These are phyloP conservation scores for Pontoporia blainvillei DNA, from an alignment of 2,113 vertebrate genomes.

Conservation along the genomic window DNA sequence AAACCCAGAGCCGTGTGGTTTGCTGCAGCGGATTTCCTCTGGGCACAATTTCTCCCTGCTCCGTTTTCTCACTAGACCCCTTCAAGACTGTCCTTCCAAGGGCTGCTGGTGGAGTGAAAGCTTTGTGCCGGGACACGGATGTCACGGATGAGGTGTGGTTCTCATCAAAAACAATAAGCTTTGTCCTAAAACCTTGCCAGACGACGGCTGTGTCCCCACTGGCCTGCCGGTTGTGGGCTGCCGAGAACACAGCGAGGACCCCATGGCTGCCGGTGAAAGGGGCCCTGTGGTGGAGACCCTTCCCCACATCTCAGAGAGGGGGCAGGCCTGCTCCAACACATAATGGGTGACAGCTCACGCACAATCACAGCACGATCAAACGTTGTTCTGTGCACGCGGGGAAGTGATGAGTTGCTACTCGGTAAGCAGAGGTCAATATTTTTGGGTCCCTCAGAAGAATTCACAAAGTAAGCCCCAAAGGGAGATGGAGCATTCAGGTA, in stretches of 20 bases:
- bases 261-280: too few relatives aligned
- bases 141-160: not conserved
- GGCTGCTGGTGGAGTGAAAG: not conserved
- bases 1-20: not conserved
- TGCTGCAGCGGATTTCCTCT: not conserved
- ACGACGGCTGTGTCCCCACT: not conserved
- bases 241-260: not conserved
- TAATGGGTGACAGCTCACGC: accelerated
- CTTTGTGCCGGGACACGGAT: not conserved
- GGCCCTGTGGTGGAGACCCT: not conserved
- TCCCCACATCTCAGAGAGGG: accelerated
- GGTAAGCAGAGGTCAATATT: not conserved
- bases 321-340: not conserved
- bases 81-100: not conserved
- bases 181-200: not conserved
- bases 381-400: not conserved
- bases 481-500: not conserved
- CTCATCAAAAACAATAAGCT: not conserved
- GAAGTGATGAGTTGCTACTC: not conserved
- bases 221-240: not conserved
- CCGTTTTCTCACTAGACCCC: not conserved
- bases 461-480: not conserved
- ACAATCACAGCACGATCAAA: not conserved
- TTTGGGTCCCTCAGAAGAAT: not conserved
- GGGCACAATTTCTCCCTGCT: not conserved